Evolutionary conservation across 2,113 vertebrate species (phyloP), one percentile per base, ranked within the genome.

Genomic region (Limnothrissa miodon): DNA sequence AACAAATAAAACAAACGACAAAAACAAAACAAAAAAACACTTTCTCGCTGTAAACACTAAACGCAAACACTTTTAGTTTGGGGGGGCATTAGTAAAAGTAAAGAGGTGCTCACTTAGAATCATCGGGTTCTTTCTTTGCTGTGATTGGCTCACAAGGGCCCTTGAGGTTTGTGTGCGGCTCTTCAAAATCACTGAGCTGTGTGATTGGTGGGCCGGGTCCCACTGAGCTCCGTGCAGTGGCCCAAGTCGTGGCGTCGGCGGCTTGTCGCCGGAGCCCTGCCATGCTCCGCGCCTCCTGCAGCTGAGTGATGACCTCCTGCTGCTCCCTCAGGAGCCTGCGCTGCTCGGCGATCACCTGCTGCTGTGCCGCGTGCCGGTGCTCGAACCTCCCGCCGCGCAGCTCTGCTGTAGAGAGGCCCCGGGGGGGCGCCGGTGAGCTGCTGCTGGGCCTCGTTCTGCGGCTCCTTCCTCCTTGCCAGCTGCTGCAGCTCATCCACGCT

Each of bases 321-420:
- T 99, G 97, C 86, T 97, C 95, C 89, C 94, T 92, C 87, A 99
- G 94, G 85, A 95, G 95, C 86, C 90, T 93, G 85, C 89, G 95
- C 87, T 99, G 98, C 85, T 96, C 91, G 13, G 93, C 82, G 81
- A 98, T 97, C 83, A 97, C 91, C 85, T 91, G 92, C 87, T 96
- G 94, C 92, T 98, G 97, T 87, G 91, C 93, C 46, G 89, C 59
- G 0, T 96, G 91, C 42, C 86, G 91, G 85, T 92, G 92, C 86
- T 95, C 92, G 84, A 95, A 96, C 84, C 83, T 36, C 83, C 90
- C 85, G 0, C 92, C 88, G 0, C 6, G 21, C 5, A 83, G 48
- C n/a, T n/a, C 83, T 0, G 33, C 25, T 5, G 66, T 70, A 2
- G 42, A 42, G 51, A n/a, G 84, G 0, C 79, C n/a, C 25, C 2